A percentile compares a stretch with the other conserved stretches of the same genome.
Conservation (phyloP, 2,888 invertebrate species). For the Thyatira batis region DNA sequence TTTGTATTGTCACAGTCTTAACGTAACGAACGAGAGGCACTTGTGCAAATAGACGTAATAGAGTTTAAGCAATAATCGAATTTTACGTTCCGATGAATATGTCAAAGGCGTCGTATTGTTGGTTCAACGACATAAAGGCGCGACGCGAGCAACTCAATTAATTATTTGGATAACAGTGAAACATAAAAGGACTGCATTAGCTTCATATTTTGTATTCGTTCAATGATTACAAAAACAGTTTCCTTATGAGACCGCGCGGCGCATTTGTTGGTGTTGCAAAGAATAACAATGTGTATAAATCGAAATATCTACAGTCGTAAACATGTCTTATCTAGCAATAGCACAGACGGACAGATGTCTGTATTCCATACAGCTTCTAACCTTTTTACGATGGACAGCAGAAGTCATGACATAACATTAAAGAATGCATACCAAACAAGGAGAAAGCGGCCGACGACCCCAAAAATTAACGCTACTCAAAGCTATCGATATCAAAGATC, state of each 20-base stretch:
- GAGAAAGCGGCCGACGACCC: conserved; percentile 71
- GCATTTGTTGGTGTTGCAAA: conserved; percentile 40
- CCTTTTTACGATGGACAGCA: conserved; percentile 34
- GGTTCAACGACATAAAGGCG: conserved; percentile 1
- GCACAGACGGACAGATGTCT: conserved; percentile 6
- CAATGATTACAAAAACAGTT: conserved; percentile 44
- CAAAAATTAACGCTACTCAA: conserved; percentile 50
- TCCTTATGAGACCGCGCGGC: conserved; percentile 49
- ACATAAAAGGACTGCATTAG: conserved; percentile 29
- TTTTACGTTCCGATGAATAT: conserved; percentile 17
- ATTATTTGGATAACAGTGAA: conserved; percentile 9
- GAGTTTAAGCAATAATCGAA: conserved; percentile 20
- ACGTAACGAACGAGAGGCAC: conserved; percentile 30
- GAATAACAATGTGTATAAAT: conserved; percentile 44
- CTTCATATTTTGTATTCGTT: conserved; percentile 46
- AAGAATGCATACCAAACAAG: conserved; percentile 46
- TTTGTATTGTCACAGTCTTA: conserved; percentile 17
- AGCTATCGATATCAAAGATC: conserved; percentile 50
- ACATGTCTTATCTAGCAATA: conserved; percentile 22
- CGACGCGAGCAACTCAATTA: not conserved
- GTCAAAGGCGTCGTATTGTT: conserved; percentile 8
- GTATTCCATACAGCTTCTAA: conserved; percentile 23
- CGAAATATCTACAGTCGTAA: conserved; percentile 42
- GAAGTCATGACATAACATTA: conserved; percentile 58
- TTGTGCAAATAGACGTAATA: conserved; percentile 57